Percentiles rank a stretch among this genome's conserved stretches.
phyloP scores from a whole-genome alignment of 2,888 invertebrate species.

The Galerucella calmariensis region DNA sequence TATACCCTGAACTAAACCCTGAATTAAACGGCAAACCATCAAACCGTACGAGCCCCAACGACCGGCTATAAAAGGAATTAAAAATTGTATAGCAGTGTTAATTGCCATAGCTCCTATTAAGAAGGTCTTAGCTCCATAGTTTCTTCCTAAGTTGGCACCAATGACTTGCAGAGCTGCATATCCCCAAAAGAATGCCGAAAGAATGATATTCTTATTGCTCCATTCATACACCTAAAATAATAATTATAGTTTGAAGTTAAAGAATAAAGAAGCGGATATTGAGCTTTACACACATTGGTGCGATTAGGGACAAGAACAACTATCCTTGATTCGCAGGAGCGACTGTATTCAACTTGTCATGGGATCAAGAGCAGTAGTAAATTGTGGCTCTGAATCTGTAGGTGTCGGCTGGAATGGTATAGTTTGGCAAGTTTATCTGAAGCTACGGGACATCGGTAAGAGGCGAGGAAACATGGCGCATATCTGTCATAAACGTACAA shows the following conservation, averaged over 20 bases:
- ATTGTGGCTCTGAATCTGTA: too few relatives aligned
- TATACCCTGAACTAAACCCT: slow-evolving; percentile 80
- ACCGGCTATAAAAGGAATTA: slow-evolving; percentile 75
- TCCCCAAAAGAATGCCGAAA: slow-evolving; percentile 85
- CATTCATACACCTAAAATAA: slow-evolving; percentile 63
- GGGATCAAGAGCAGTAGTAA: too few relatives aligned
- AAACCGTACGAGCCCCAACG: slow-evolving; percentile 71
- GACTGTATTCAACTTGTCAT: too few relatives aligned
- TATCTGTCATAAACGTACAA: too few relatives aligned
- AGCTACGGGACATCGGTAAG: too few relatives aligned
- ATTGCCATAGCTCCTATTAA: slow-evolving; percentile 69
- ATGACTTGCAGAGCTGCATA: slow-evolving; percentile 80
- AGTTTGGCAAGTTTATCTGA: too few relatives aligned
- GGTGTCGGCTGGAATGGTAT: too few relatives aligned
- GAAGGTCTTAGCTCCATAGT: slow-evolving; percentile 79
- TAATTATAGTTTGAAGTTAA: background rate
- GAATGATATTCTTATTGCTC: slow-evolving; percentile 66
- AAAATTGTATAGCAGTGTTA: slow-evolving; percentile 73
- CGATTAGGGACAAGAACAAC: too few relatives aligned
- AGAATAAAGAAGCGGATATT: too few relatives aligned
- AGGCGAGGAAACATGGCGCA: too few relatives aligned
- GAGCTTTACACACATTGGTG: too few relatives aligned
- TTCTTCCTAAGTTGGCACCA: slow-evolving; percentile 76
- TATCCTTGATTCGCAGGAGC: too few relatives aligned
- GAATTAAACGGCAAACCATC: slow-evolving; percentile 73